These are phyloP conservation scores for Spinibarbus caldwelli DNA, from an alignment of 2,797 vertebrate genomes.

Conservation along the genomic window DNA sequence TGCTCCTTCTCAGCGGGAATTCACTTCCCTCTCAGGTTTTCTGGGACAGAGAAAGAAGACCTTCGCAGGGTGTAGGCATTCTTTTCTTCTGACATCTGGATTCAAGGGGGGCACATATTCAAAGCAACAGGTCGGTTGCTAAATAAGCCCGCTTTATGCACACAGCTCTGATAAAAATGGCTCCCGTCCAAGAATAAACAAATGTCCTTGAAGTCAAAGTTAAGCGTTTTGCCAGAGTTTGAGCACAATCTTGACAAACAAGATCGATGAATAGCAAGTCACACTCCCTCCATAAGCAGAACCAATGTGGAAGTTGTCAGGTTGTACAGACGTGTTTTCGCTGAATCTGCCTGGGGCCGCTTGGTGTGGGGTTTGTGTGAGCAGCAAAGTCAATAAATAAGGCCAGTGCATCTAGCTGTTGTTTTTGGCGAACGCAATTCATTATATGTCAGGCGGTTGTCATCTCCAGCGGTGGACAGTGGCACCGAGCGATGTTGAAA, in stretches of 20 bases:
- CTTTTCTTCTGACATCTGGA: constrained; percentile 54
- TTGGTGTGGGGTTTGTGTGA: constrained; percentile 1
- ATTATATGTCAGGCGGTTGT: constrained; percentile 20
- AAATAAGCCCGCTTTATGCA: constrained; percentile 46
- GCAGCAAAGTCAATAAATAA: constrained; percentile 15
- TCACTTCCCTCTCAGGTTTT: constrained; percentile 67
- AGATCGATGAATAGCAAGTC: background rate
- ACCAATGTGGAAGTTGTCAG: background rate
- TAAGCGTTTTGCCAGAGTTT: constrained; percentile 24
- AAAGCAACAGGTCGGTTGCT: constrained; percentile 33
- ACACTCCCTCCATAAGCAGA: background rate
- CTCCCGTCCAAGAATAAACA: constrained; percentile 25
- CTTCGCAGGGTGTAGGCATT: constrained; percentile 40
- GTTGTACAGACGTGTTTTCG: background rate
- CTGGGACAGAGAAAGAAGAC: constrained; percentile 53
- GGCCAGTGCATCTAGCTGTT: constrained; percentile 2
- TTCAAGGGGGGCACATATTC: constrained; percentile 36
- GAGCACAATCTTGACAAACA: background rate
- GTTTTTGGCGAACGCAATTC: constrained; percentile 40
- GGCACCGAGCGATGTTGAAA: constrained; percentile 34
- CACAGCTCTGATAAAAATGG: constrained; percentile 40
- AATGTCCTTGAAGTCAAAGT: constrained; percentile 37
- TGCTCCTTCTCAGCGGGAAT: constrained; percentile 65
- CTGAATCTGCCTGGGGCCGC: background rate
- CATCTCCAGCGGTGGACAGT: constrained; percentile 38